Conservation (phyloP, 2,113 vertebrate genomes). For the Lepus americanus region DNA sequence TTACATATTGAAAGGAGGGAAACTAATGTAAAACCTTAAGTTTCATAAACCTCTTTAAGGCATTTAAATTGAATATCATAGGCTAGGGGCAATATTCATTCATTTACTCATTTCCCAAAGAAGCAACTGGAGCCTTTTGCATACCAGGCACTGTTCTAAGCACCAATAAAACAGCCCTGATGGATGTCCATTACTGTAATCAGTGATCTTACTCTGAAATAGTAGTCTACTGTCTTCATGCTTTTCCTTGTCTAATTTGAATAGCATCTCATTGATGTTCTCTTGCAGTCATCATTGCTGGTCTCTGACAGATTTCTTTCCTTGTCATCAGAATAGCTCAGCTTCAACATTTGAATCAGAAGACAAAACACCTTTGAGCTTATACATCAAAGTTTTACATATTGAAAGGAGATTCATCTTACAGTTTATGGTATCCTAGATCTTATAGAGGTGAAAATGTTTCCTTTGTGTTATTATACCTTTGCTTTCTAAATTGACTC, state of each 20-base stretch:
- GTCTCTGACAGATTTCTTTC: background rate
- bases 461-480: background rate
- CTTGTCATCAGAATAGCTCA: background rate
- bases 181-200: background rate
- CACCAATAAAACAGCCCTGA: background rate
- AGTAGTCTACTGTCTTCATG: background rate
- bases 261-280: background rate
- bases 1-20: background rate
- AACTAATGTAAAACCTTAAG: background rate
- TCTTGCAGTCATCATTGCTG: background rate
- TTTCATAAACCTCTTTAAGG: background rate
- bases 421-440: background rate
- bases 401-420: background rate
- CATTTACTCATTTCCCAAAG: background rate
- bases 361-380: background rate
- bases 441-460: background rate
- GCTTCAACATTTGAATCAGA: background rate
- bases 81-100: background rate
- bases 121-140: accelerated
- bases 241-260: background rate
- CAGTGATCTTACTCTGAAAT: background rate
- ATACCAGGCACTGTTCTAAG: background rate
- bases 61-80: background rate
- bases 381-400: background rate
- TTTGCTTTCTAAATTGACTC: slow-evolving; percentile 6